A percentile compares a stretch with the other conserved stretches of the same genome.
phyloP scores from a whole-genome alignment of 2,797 vertebrate genomes.

The Astyanax mexicanus region DNA sequence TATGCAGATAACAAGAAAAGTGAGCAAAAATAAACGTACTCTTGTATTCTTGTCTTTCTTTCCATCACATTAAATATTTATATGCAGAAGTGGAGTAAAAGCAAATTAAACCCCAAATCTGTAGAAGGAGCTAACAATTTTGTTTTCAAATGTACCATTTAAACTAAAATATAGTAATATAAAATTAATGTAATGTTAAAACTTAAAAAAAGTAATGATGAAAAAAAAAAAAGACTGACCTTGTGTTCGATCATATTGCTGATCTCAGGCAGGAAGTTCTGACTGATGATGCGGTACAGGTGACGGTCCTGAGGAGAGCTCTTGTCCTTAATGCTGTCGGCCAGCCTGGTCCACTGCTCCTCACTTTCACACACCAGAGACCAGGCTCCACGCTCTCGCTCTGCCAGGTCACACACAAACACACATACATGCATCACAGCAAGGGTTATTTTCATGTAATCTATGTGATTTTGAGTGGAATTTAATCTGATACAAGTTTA shows the following conservation, averaged over 20 bases:
- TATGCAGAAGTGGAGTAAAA: too few relatives aligned
- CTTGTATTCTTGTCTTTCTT: neutral
- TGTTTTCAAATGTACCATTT: too few relatives aligned
- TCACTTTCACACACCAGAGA: slow-evolving; percentile 94
- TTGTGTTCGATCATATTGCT: slow-evolving; percentile 98
- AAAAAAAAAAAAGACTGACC: slow-evolving; percentile 74
- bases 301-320: slow-evolving; percentile 91
- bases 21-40: neutral
- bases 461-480: too few relatives aligned
- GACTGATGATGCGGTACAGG: slow-evolving; percentile 94
- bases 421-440: too few relatives aligned
- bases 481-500: too few relatives aligned
- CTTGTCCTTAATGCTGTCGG: slow-evolving; percentile 93
- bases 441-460: too few relatives aligned
- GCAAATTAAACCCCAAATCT: too few relatives aligned
- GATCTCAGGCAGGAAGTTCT: slow-evolving; percentile 98
- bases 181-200: too few relatives aligned
- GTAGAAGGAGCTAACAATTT: too few relatives aligned
- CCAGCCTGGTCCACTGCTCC: slow-evolving; percentile 92
- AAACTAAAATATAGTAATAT: too few relatives aligned
- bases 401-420: slow-evolving; percentile 56
- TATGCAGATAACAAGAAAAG: neutral
- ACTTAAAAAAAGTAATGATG: too few relatives aligned
- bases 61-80: too few relatives aligned
- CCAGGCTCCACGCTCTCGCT: slow-evolving; percentile 80